Evolutionary conservation across 2,113 vertebrate genomes (phyloP).

Genomic region (Ardeotis arabs): DNA sequence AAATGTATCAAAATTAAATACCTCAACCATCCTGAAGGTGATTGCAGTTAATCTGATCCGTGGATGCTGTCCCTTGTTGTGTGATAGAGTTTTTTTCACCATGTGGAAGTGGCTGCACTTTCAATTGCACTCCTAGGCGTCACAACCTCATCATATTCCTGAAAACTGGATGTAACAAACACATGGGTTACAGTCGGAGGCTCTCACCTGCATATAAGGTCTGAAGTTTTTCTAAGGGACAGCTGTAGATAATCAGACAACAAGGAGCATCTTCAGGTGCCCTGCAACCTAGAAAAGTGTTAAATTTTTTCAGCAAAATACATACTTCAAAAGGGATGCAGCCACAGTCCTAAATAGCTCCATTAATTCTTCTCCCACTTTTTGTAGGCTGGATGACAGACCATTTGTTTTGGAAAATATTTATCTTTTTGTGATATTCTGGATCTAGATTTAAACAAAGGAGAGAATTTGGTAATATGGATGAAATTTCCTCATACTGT

Average conservation of each 20-base stretch:
- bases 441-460: conserved; percentile 36
- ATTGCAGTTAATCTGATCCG: background rate
- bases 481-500: background rate
- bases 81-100: background rate
- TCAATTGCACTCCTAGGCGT: background rate
- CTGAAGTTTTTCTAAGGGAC: background rate
- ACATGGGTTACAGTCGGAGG: background rate
- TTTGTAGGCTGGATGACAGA: background rate
- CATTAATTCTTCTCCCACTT: background rate
- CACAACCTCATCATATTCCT: background rate
- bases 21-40: background rate
- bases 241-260: background rate
- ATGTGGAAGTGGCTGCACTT: background rate
- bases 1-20: background rate
- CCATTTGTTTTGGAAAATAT: conserved; percentile 39
- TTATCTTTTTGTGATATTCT: conserved; percentile 40
- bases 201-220: background rate
- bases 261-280: background rate
- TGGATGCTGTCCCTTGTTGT: background rate
- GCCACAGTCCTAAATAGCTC: background rate
- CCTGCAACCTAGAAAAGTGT: background rate
- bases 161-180: background rate
- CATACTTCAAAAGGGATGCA: background rate
- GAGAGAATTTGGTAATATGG: background rate
- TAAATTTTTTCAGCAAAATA: background rate